Conservation (phyloP, 2,797 vertebrate species). For the Phrynocephalus vlangalii region DNA sequence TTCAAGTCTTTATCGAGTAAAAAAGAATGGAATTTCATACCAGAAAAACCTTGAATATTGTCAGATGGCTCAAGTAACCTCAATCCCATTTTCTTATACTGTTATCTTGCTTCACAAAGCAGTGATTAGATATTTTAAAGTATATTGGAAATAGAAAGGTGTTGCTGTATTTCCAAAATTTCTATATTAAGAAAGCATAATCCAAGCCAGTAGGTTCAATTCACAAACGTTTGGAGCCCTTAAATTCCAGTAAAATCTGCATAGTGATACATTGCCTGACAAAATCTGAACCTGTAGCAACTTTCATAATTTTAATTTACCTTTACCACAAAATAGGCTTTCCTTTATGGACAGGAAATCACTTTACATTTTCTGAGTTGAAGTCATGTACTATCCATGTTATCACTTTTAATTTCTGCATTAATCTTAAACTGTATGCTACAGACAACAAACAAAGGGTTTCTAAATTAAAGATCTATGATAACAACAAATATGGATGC, state of each 20-base stretch:
- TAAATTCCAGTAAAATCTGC: not conserved
- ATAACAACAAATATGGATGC: not conserved
- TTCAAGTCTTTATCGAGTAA: not conserved
- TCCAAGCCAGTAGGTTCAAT: not conserved
- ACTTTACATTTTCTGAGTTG: not conserved
- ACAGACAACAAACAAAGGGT: not conserved
- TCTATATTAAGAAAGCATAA: not conserved
- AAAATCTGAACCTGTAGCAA: not conserved
- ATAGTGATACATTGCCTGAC: not conserved
- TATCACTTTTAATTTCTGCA: not conserved
- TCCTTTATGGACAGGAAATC: not conserved
- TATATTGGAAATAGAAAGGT: not conserved
- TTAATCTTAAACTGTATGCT: not conserved
- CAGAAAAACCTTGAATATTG: not conserved
- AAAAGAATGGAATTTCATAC: not conserved
- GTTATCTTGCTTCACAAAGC: too few species aligned
- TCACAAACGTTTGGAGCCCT: not conserved
- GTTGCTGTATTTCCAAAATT: not conserved
- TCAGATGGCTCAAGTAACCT: not conserved
- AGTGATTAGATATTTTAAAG: not conserved
- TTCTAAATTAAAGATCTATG: conserved; percentile 12
- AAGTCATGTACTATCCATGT: not conserved
- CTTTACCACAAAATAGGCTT: not conserved
- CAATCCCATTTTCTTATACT: not conserved
- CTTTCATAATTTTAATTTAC: not conserved